These are phyloP conservation scores for Camponotus pennsylvanicus DNA, from an alignment of 1,140 invertebrate species.

Conservation along the genomic window DNA sequence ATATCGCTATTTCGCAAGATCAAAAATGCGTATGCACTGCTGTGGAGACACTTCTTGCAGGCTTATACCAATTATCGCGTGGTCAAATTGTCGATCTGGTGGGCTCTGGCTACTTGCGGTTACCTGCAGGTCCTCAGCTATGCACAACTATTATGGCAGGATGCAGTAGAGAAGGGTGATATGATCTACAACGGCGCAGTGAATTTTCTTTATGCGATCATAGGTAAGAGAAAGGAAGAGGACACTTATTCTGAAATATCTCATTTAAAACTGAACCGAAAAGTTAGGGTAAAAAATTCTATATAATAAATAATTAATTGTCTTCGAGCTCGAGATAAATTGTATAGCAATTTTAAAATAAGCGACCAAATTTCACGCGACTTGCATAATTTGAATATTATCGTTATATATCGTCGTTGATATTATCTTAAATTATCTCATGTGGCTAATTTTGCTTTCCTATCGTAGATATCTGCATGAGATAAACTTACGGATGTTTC, in stretches of 20 bases:
- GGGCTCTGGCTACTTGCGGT: slow-evolving; percentile 92
- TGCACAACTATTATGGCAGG: slow-evolving; percentile 93
- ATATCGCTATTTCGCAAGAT: slow-evolving; percentile 67
- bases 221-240: slow-evolving; percentile 86
- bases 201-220: slow-evolving; percentile 91
- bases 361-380: neutral
- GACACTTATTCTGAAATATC: neutral
- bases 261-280: neutral
- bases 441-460: neutral
- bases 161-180: slow-evolving; percentile 75
- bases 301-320: neutral
- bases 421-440: neutral
- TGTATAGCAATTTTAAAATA: neutral
- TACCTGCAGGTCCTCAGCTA: slow-evolving; percentile 93
- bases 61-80: slow-evolving; percentile 91
- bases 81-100: slow-evolving; percentile 95
- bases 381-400: neutral
- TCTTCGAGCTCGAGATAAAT: neutral
- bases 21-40: slow-evolving; percentile 80
- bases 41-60: slow-evolving; percentile 90
- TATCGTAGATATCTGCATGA: neutral
- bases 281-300: neutral
- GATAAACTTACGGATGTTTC: no score
- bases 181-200: slow-evolving; percentile 92
- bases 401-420: neutral